phyloP scores from a whole-genome alignment of 2,113 vertebrate species.

The Aegithalos caudatus region DNA sequence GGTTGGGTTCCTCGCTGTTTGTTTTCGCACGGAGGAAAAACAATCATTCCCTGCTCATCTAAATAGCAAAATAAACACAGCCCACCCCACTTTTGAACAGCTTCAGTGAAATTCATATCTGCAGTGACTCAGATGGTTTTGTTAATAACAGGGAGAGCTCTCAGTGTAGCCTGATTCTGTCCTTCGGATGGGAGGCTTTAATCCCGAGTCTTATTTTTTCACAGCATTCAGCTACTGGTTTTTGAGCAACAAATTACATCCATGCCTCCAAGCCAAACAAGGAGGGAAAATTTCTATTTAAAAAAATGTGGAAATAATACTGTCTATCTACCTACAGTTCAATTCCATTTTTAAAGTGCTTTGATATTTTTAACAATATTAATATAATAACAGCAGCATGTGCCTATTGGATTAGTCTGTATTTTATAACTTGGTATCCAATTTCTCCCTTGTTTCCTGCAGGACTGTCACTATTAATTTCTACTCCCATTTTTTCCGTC shows the following conservation, averaged over 20 bases:
- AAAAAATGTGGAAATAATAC: slow-evolving; percentile 65
- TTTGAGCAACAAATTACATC: slow-evolving; percentile 52
- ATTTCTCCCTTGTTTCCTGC: slow-evolving; percentile 78
- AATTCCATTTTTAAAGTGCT: slow-evolving; percentile 73
- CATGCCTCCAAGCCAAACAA: slow-evolving; percentile 63
- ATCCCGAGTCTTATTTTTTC: slow-evolving; percentile 53
- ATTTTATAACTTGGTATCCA: slow-evolving; percentile 79
- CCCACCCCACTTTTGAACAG: neutral
- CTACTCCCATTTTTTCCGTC: slow-evolving; percentile 76
- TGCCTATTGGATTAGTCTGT: slow-evolving; percentile 78
- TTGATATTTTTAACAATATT: slow-evolving; percentile 81
- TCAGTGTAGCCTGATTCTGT: slow-evolving; percentile 4
- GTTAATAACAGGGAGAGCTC: slow-evolving; percentile 15
- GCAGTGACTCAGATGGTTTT: slow-evolving; percentile 23
- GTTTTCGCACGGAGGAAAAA: neutral
- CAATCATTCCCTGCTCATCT: neutral
- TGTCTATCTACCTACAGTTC: slow-evolving; percentile 60
- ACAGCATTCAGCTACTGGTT: slow-evolving; percentile 15
- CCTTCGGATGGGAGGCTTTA: slow-evolving; percentile 46
- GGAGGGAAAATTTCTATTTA: slow-evolving; percentile 61
- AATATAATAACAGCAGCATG: slow-evolving; percentile 78
- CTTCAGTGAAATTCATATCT: slow-evolving; percentile 29
- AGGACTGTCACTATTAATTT: slow-evolving; percentile 79
- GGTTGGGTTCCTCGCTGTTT: neutral
- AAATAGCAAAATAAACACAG: slow-evolving; percentile 4